Percentiles rank a stretch among this genome's conserved stretches.
Conservation (phyloP, 2,113 vertebrate species). For the Tragelaphus imberbis region DNA sequence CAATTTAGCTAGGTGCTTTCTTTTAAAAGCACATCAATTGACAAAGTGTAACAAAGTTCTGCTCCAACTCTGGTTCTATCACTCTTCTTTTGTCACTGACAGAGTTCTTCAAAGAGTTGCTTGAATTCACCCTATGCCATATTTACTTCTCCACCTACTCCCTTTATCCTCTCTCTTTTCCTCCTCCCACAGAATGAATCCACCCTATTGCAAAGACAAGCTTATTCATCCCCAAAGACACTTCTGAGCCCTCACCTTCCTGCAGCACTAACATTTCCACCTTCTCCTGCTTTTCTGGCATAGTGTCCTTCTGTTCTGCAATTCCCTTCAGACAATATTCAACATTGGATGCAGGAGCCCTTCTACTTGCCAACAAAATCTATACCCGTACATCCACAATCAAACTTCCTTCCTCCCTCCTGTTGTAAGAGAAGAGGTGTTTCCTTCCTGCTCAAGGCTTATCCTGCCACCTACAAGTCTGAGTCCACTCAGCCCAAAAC, state of each 20-base stretch:
- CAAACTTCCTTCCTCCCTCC: background rate
- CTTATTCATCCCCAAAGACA: background rate
- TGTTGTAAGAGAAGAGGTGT: background rate
- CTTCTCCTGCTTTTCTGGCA: background rate
- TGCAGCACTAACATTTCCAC: background rate
- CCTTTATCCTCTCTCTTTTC: background rate
- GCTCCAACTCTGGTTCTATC: background rate
- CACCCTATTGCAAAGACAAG: background rate
- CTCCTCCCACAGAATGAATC: background rate
- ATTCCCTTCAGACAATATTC: background rate
- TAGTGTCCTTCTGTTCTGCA: background rate
- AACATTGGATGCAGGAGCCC: rapidly evolving
- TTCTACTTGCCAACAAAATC: background rate
- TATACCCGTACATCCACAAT: background rate
- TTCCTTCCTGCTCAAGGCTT: background rate
- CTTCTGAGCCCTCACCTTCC: background rate
- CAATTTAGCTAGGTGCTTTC: background rate
- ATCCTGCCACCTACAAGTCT: background rate
- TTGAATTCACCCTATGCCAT: rapidly evolving
- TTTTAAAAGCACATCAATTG: background rate
- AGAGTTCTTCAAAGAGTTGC: background rate
- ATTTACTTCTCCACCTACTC: background rate
- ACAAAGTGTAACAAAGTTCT: background rate
- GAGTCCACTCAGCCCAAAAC: background rate
- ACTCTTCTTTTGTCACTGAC: background rate